Evolutionary conservation across 2,888 invertebrate species (phyloP), one percentile per base, ranked within the genome.

Genomic region (Cephus rjabovi): DNA sequence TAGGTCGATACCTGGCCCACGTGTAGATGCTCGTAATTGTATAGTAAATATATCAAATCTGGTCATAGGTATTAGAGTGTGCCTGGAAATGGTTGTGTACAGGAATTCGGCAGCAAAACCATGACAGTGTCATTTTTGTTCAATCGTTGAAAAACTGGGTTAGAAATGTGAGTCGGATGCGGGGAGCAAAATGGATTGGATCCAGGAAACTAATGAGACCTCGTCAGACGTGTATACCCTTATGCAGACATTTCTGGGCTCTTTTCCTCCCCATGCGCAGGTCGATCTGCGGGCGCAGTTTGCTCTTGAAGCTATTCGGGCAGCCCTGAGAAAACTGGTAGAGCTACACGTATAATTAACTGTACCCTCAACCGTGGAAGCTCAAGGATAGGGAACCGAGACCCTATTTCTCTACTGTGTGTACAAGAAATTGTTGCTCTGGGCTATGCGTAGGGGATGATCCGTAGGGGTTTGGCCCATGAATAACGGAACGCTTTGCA

Each of bases 381-480:
- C 56, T 56, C 23, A 23, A 56, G 56, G 56, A 56, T 56, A 56
- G 56, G 2, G 56, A 56, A 9, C 23, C 23, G 23, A 56, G 56
- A 56, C 56, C 56, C 56, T 23, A 23, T 56, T 56, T 81, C 79
- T 75, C 71, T 56, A 40, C 76, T 80, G 77, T 81, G 77, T 79
- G 73, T 80, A 80, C 79, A 81, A 83, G 81, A 85, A 83, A 83
- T 80, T 85, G 83, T 84, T 80, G 82, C 84, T 81, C 69, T 68
- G 75, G 83, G 85, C 84, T 79, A 80, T 37, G 74, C 23, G 80
- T 78, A 77, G 79, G 81, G 82, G 81, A 81, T 83, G 81, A 84
- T 84, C 84, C 83, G 82, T 80, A 79, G 79, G 82, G 82, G 81
- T 81, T 83, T 82, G 75, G 78, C 73, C 81, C 83, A 83, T 83